These are phyloP conservation scores for Acrobeloides nanus DNA, from an alignment of 2,888 invertebrate genomes.

Conservation along the genomic window DNA sequence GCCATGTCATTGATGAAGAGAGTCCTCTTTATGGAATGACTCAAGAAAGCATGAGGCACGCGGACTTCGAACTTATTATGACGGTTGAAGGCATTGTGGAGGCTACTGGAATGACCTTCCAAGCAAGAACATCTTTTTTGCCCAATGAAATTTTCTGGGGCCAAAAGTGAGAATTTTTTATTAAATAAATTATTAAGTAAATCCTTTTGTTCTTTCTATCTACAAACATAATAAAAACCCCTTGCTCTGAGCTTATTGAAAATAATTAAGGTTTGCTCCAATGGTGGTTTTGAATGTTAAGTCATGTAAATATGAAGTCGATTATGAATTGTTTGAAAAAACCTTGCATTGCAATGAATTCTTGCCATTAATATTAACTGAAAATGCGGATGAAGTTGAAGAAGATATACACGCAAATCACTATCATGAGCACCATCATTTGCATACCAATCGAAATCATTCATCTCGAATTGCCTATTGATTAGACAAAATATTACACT, in stretches of 20 bases:
- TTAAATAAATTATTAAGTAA: neutral
- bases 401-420: conserved; percentile 7
- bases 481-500: no score
- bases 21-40: conserved; percentile 46
- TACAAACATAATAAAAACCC: conserved; percentile 1
- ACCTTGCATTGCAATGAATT: conserved; percentile 16
- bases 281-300: conserved; percentile 45
- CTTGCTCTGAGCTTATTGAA: neutral
- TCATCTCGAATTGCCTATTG: no score
- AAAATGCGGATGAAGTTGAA: conserved; percentile 13
- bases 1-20: conserved; percentile 50
- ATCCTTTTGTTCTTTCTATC: neutral
- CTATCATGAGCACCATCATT: no score
- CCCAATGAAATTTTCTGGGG: conserved; percentile 51
- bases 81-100: conserved; percentile 53
- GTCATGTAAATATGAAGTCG: conserved; percentile 40
- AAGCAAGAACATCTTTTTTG: conserved; percentile 49
- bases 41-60: conserved; percentile 26
- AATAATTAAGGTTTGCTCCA: conserved; percentile 38
- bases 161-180: conserved; percentile 28
- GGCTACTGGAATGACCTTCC: conserved; percentile 52
- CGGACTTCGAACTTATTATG: conserved; percentile 51
- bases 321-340: conserved; percentile 26
- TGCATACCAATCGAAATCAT: no score
- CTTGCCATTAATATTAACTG: conserved; percentile 7